phyloP scores from a whole-genome alignment of 2,888 invertebrate species.

The Lasius fuliginosus region DNA sequence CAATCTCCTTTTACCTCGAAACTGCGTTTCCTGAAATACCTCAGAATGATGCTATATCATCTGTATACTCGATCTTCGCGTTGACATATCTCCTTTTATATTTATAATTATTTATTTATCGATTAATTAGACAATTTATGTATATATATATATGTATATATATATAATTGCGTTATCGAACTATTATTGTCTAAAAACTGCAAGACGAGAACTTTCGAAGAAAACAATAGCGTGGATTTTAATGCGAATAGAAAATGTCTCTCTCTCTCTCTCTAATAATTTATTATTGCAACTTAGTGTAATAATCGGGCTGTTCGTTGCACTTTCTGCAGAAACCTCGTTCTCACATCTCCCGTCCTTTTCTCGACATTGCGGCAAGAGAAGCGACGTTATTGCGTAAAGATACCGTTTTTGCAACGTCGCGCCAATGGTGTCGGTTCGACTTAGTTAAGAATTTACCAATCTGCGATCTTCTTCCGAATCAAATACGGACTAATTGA shows the following conservation, averaged over 20 bases:
- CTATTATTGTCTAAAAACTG: not conserved
- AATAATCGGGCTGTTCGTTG: constrained; percentile 30
- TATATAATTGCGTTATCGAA: not conserved
- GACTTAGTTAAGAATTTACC: constrained; percentile 67
- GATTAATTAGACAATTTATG: constrained; percentile 1
- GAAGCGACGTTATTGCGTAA: constrained; percentile 75
- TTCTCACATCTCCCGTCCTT: constrained; percentile 66
- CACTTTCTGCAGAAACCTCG: constrained; percentile 55
- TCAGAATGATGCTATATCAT: not conserved
- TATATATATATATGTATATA: not conserved
- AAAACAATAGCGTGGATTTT: not conserved
- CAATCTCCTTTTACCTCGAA: constrained; percentile 28
- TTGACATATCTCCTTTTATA: too few relatives aligned
- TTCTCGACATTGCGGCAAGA: constrained; percentile 71
- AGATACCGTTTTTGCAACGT: constrained; percentile 70
- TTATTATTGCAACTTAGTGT: not conserved
- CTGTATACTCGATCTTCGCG: not conserved
- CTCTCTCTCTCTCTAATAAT: not conserved
- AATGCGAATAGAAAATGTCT: not conserved
- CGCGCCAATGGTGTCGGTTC: constrained; percentile 45
- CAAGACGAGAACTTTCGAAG: not conserved
- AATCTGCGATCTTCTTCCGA: not conserved
- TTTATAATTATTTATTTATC: not conserved
- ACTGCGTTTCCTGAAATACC: constrained; percentile 11
- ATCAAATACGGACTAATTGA: not conserved